Conservation (phyloP, 2,888 invertebrate species). For the Elegia similella region DNA sequence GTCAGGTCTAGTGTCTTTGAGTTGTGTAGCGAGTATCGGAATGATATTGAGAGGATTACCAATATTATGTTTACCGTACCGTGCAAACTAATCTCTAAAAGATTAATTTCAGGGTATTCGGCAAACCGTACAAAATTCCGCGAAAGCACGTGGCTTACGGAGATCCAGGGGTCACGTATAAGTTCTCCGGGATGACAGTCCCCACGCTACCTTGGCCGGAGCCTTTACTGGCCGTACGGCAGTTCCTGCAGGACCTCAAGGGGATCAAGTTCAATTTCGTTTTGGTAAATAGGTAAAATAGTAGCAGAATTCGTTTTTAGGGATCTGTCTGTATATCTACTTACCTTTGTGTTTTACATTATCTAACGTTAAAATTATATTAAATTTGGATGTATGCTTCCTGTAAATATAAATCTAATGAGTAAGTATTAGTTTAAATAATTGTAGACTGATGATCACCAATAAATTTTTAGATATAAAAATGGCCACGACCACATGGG, state of each 20-base stretch:
- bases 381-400: too few relatives aligned
- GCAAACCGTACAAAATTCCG: slow-evolving; percentile 85
- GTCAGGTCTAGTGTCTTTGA: too few relatives aligned
- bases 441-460: too few relatives aligned
- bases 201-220: slow-evolving; percentile 84
- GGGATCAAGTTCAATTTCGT: slow-evolving; percentile 84
- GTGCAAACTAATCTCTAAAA: not conserved
- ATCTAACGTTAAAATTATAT: too few relatives aligned
- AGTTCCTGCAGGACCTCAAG: slow-evolving; percentile 72
- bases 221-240: slow-evolving; percentile 71
- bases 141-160: slow-evolving; percentile 87
- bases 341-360: too few relatives aligned
- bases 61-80: not conserved
- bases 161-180: slow-evolving; percentile 83
- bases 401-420: too few relatives aligned
- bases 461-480: slow-evolving; percentile 75
- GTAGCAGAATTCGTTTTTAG: too few relatives aligned
- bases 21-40: too few relatives aligned
- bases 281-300: slow-evolving; percentile 7
- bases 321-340: too few relatives aligned
- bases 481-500: slow-evolving; percentile 87
- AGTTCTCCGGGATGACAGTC: slow-evolving; percentile 83
- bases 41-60: too few relatives aligned
- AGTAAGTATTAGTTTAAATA: too few relatives aligned
- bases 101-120: slow-evolving; percentile 78